Conservation (phyloP, 2,797 vertebrate genomes). For the Falco cherrug region DNA sequence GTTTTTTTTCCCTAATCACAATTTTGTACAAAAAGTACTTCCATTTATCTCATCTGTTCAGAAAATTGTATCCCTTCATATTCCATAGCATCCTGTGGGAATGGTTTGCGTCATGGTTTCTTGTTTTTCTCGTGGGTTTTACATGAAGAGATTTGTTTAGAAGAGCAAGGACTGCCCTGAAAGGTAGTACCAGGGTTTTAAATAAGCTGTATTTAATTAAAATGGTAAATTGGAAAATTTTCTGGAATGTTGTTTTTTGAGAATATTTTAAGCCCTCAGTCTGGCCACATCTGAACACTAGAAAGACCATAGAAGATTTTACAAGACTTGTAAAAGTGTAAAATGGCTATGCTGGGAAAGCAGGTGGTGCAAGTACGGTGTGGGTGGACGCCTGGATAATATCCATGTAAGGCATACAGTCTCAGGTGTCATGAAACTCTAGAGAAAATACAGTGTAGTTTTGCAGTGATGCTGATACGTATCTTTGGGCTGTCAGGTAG, state of each 20-base stretch:
- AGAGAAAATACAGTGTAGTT: background rate
- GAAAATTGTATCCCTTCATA: background rate
- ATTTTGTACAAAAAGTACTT: background rate
- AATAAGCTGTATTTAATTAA: background rate
- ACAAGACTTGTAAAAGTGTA: background rate
- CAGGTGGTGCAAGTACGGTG: constrained; percentile 15
- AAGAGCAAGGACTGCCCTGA: background rate
- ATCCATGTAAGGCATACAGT: background rate
- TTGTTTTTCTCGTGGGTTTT: background rate
- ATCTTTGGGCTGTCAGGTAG: background rate
- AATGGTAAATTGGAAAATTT: background rate
- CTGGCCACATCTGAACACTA: background rate
- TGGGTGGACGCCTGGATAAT: constrained; percentile 19
- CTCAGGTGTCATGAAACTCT: background rate
- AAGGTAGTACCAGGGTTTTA: background rate
- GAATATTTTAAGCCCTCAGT: background rate
- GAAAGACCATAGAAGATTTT: background rate
- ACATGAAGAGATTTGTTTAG: background rate
- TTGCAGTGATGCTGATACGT: background rate
- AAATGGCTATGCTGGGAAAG: background rate
- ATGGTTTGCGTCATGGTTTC: fast-evolving
- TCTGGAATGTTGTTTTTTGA: background rate
- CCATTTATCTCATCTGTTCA: background rate
- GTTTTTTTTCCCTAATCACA: background rate
- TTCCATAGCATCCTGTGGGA: background rate